Base-by-base conservation (phyloP, 2,113 vertebrate genomes). In the Crotalus viridis region DNA sequence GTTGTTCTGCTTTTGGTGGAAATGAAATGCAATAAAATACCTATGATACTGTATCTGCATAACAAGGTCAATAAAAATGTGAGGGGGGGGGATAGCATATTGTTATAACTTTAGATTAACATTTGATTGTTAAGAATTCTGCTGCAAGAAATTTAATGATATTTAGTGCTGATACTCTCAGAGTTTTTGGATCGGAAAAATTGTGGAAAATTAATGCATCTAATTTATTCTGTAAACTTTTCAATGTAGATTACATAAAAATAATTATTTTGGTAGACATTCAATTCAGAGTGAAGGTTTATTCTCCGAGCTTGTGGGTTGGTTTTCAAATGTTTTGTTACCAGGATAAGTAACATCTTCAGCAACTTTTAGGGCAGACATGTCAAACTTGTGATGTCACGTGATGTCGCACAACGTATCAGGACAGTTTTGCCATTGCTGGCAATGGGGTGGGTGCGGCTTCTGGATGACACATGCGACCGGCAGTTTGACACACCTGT, bases 121-220 rank as follows among this genome's bases (percentile, higher is more conserved):
- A 86, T 22, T 57, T 74, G 74, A 85, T 93, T 93, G 33, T 87
- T 92, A 94, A 88, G 91, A 94, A 91, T 94, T 69, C 88, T 94
- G 4, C 85, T 59, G 93, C 51, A 43, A 90, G 91, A 93, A 93
- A 91, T 10, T 0, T 5, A 9, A 39, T 19, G 54, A 4, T 10
- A 56, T 93, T 87, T 91, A 91, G n/a, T 74, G 39, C 88, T 88
- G 92, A 0, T 93, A 56, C 85, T 54, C 90, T 48, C 85, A 52
- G 0, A 21, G 46, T 6, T 6, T 55, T 46, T 33, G 15, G 69
- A 0, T 5, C 55, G 8, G 69, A n/a, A 57, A 21, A 26, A 61
- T 5, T 94, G 85, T 91, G 93, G 93, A 59, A 91, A 89, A 92
- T 94, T 92, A 92, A 59, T 64, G 94, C 1, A 69, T 93, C 64